Base-by-base conservation (phyloP, 2,888 invertebrate genomes). In the Pterobdella sp. region DNA sequence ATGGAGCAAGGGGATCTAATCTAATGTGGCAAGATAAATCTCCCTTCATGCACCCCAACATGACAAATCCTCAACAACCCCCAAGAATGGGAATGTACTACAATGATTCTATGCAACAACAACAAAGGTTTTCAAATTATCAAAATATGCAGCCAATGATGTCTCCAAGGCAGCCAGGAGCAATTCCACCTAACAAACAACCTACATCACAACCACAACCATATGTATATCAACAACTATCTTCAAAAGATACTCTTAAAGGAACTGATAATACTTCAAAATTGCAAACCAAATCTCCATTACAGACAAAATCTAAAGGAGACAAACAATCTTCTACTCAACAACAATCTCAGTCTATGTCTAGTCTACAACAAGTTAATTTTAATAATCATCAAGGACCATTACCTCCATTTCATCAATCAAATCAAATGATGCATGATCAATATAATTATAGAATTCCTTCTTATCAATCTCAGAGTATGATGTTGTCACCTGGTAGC, bases 141-240 rank as follows among this genome's bases (percentile, higher is more conserved):
- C 36, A 52, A 31, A 42, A 32, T 18, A 73, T 73, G 60, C 75
- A 68, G 42, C 32, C 52, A 26, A 74, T 74, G 69, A 73, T 73
- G 72, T 76, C 76, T 65, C 77, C 76, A 26, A 64, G 72, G 32
- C 63, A 63, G 26, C 37, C 73, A 64, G 34, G 66, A 52, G 29
- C 42, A 34, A n/a, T 36, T 22, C 35, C 72, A n/a, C 36, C 37
- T 35, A 31, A 52, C 10, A 64, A 63, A 36, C 29, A 35, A 32
- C 49, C 37, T 26, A 34, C 56, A 4, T 36, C 71, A 1, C 35
- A 36, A 22, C 37, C 52, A 18, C 32, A 52, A 1, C 60, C 49
- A n/a, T 71, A 60, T 37, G 34, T 71, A 37, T 71, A 71, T 32
- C 60, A 32, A 10, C 71, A 71, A 71, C 32, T 56, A 14, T 7